Evolutionary conservation across 2,113 vertebrate species (phyloP).

Genomic region (Leiothrix lutea): DNA sequence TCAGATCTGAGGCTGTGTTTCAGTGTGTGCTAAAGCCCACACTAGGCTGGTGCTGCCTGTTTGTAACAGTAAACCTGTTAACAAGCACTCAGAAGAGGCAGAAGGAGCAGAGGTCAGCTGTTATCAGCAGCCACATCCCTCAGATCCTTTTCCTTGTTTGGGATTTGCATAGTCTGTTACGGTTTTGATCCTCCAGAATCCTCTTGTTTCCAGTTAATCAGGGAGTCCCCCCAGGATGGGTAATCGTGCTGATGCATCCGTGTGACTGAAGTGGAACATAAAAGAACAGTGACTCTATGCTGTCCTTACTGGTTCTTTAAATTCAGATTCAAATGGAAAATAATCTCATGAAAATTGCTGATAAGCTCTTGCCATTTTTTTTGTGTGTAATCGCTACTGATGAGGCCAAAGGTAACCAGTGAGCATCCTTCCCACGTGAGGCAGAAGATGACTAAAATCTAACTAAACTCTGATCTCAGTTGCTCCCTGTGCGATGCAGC

Average conservation of each 20-base stretch:
- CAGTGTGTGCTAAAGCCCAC: background rate
- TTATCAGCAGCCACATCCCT: background rate
- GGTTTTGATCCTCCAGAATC: background rate
- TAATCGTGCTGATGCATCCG: background rate
- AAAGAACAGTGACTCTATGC: background rate
- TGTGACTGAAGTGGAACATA: background rate
- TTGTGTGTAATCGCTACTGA: fast-evolving
- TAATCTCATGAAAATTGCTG: background rate
- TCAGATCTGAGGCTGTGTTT: background rate
- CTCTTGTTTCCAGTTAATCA: background rate
- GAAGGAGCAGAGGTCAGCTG: background rate
- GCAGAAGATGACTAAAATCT: background rate
- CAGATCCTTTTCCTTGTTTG: background rate
- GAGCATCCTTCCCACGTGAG: background rate
- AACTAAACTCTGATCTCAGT: background rate
- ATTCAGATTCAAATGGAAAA: background rate
- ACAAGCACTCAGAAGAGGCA: background rate
- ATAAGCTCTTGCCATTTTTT: background rate
- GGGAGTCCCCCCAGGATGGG: background rate
- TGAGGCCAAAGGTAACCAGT: background rate
- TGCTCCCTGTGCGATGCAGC: background rate
- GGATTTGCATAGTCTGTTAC: background rate
- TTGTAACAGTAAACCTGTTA: background rate
- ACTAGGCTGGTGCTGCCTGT: background rate
- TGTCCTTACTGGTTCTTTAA: background rate